Evolutionary conservation across 2,888 invertebrate species (phyloP).

Genomic region (Gonocerus acuteangulatus): DNA sequence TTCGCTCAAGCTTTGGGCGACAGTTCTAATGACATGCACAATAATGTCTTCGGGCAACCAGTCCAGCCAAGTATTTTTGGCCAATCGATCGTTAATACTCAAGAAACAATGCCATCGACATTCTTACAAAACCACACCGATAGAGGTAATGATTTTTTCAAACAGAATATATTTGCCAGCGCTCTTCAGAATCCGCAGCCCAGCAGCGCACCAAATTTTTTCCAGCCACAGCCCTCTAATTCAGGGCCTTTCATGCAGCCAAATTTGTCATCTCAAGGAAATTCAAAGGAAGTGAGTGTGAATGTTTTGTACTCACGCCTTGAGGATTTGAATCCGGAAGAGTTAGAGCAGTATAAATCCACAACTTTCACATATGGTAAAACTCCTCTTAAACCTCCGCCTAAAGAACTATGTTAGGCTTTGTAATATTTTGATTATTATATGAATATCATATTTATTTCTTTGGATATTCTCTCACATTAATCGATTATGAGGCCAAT

Average conservation of each 20-base stretch:
- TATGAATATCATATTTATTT: too few species aligned
- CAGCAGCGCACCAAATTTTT: background rate
- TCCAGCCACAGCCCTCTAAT: background rate
- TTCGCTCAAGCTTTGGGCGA: slow-evolving; percentile 9
- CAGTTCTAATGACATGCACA: background rate
- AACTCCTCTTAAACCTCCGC: slow-evolving; percentile 28
- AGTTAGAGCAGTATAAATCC: slow-evolving; percentile 31
- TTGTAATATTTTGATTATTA: too few species aligned
- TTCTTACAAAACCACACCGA: background rate
- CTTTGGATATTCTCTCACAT: too few species aligned
- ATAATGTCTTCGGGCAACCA: background rate
- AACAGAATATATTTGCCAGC: slow-evolving; percentile 12
- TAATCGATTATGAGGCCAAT: too few species aligned
- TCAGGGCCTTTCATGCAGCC: background rate
- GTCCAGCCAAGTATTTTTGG: background rate
- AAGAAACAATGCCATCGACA: background rate
- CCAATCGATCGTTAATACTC: background rate
- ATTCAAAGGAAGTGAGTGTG: slow-evolving; percentile 1
- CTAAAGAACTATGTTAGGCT: slow-evolving; percentile 30
- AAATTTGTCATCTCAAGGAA: background rate
- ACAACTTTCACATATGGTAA: slow-evolving; percentile 28
- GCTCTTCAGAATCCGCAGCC: background rate
- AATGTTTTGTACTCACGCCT: slow-evolving; percentile 23
- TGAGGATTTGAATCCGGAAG: slow-evolving; percentile 23
- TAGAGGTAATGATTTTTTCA: background rate